These are phyloP conservation scores for Nemapogon koenigi DNA, from an alignment of 2,888 invertebrate species.

Conservation along the genomic window DNA sequence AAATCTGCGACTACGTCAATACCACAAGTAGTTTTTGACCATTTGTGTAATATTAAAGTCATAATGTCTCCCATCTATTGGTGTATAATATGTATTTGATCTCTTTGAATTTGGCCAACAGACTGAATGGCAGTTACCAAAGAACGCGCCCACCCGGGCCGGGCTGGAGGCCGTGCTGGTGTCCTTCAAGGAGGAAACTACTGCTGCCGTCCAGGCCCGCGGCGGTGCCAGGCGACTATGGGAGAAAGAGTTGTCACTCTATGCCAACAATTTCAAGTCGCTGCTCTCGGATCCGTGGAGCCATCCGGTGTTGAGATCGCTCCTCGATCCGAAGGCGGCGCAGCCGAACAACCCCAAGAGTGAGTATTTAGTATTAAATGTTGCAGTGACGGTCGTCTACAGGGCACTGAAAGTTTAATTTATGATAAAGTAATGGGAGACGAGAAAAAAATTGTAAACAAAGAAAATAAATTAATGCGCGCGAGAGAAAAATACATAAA, in stretches of 20 bases:
- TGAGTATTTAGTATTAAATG: too few species aligned
- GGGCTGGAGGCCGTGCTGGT: conserved; percentile 35
- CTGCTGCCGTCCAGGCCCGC: conserved; percentile 31
- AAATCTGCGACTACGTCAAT: too few species aligned
- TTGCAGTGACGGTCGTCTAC: too few species aligned
- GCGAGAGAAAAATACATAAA: too few species aligned
- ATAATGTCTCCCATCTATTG: too few species aligned
- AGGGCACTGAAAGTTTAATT: too few species aligned
- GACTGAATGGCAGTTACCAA: conserved; percentile 46
- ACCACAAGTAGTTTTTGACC: too few species aligned
- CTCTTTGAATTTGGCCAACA: conserved; percentile 20
- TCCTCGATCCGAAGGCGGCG: conserved; percentile 61
- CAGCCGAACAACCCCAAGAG: conserved; percentile 43
- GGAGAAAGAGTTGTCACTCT: conserved; percentile 49
- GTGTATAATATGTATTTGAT: neutral
- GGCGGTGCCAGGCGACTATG: conserved; percentile 33
- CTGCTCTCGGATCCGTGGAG: conserved; percentile 61
- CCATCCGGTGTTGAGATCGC: conserved; percentile 56
- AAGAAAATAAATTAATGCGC: too few species aligned
- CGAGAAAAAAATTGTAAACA: too few species aligned
- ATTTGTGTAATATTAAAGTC: neutral
- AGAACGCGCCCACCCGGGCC: conserved; percentile 33
- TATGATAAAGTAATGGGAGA: too few species aligned
- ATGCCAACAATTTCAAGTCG: conserved; percentile 63
- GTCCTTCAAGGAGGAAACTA: conserved; percentile 36